Conservation (phyloP, 2,797 vertebrate species). For the Macroramphosus scolopax region DNA sequence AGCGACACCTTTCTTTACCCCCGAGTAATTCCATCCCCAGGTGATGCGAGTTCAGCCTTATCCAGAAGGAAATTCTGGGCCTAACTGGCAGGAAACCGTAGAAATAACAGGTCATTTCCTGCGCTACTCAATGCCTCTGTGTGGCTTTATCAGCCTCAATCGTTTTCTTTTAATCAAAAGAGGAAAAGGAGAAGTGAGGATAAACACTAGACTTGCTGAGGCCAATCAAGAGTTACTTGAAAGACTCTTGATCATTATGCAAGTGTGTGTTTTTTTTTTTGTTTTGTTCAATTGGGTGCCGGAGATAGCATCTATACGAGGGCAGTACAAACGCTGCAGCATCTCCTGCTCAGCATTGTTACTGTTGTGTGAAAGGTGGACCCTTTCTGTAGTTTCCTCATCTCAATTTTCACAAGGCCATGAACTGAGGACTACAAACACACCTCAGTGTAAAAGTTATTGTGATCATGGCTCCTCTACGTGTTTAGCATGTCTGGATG, state of each 20-base stretch:
- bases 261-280: conserved; percentile 11
- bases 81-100: conserved; percentile 60
- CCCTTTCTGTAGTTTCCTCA: conserved; percentile 21
- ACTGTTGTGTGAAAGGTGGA: conserved; percentile 27
- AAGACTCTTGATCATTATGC: conserved; percentile 6
- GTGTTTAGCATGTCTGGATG: conserved; percentile 1
- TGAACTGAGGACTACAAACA: conserved; percentile 23
- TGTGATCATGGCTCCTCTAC: conserved; percentile 8
- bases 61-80: conserved; percentile 40
- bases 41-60: conserved; percentile 60
- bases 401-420: conserved; percentile 43
- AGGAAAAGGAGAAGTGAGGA: conserved; percentile 44
- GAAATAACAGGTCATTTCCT: conserved; percentile 74
- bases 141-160: conserved; percentile 54
- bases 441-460: conserved; percentile 14
- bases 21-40: conserved; percentile 44
- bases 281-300: conserved; percentile 14
- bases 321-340: conserved; percentile 20
- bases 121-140: conserved; percentile 51
- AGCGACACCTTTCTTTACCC: conserved; percentile 35
- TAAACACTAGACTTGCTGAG: conserved; percentile 42
- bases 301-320: conserved; percentile 16
- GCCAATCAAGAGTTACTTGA: conserved; percentile 5
- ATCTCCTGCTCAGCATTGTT: conserved; percentile 17
- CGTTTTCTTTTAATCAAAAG: conserved; percentile 73